Base-by-base conservation (phyloP, 2,888 invertebrate species). In the Achlya flavicornis region DNA sequence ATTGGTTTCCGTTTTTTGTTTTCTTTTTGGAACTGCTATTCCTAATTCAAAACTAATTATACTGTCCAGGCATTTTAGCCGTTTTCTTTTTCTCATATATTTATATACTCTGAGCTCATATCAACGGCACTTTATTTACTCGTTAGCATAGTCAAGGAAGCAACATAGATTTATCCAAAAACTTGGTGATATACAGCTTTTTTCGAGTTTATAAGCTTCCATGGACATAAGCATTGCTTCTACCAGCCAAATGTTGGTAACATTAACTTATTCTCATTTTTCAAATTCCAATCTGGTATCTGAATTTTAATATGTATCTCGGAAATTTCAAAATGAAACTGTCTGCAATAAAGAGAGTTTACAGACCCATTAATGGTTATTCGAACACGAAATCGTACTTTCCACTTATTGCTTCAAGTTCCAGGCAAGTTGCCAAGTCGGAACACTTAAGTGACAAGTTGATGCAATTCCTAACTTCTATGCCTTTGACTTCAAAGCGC, bases 381-480 rank as follows among this genome's bases (percentile, higher is more conserved):
- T 41, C 60, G 60, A 60, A 60, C 60, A 60, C 61, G 57, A 63
- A 67, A 67, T 67, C 65, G 61, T 63, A 63, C 67, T 72, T 66
- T 66, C 63, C 67, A 73, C 71, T 76, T 72, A 71, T 71, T 66
- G 70, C 64, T 67, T 70, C 64, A 73, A 72, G 80, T 83, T 79
- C 69, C 69, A 53, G 84, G 86, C 85, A 76, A 75, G 73, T 74
- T 79, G 86, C 88, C 88, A 89, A 87, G 77, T 79, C 74, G 72
- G 70, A 81, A 75, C 83, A 78, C 80, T 85, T 80, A 78, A 82
- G 80, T 82, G 79, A 79, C 77, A 80, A 85, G 80, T 83, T 80
- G 75, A 75, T 78, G 80, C 79, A 77, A 79, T 79, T 77, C 73
- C 67, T 73, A 76, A 79, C 77, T 80, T 79, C 66, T 19, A 67